Percentiles rank a stretch among this genome's conserved stretches.
Evolutionary conservation across 1,140 invertebrate species (phyloP).

Genomic region (Lerema accius): DNA sequence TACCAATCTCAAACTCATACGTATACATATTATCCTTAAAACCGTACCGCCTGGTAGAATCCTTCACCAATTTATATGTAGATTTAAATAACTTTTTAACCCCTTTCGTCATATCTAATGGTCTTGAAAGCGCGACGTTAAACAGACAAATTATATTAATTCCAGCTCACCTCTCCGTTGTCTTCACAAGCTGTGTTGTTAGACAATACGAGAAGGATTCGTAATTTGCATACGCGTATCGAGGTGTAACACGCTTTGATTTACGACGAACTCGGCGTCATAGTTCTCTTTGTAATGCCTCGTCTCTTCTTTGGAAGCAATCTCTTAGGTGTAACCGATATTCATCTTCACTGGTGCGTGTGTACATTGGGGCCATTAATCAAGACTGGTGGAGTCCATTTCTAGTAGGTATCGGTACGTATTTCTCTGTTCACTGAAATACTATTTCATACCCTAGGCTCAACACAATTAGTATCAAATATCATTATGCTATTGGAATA

Average conservation of each 20-base stretch:
- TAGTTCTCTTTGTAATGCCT: constrained; percentile 22
- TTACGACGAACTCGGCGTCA: constrained; percentile 36
- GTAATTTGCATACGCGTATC: constrained; percentile 51
- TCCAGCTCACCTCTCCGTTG: constrained; percentile 41
- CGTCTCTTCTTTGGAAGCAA: constrained; percentile 21
- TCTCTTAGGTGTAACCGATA: constrained; percentile 14
- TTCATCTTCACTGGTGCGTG: constrained; percentile 21
- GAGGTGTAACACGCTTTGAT: constrained; percentile 40
- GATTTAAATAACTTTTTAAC: no score
- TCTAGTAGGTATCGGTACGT: no score
- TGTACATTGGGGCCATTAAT: constrained; percentile 18
- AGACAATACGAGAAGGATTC: no score
- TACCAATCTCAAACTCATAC: no score
- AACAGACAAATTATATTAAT: constrained; percentile 62
- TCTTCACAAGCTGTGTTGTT: constrained; percentile 25
- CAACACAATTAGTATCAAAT: no score
- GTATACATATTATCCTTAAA: no score
- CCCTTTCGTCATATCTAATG: neutral
- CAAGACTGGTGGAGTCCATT: neutral
- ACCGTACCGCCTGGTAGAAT: no score
- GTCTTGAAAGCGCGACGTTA: constrained; percentile 36
- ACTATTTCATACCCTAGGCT: no score
- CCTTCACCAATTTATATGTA: no score
- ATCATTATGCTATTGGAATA: no score
- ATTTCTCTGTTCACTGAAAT: no score